These are phyloP conservation scores for Cacoxenus indagator DNA, from an alignment of 2,888 invertebrate species.

Conservation along the genomic window DNA sequence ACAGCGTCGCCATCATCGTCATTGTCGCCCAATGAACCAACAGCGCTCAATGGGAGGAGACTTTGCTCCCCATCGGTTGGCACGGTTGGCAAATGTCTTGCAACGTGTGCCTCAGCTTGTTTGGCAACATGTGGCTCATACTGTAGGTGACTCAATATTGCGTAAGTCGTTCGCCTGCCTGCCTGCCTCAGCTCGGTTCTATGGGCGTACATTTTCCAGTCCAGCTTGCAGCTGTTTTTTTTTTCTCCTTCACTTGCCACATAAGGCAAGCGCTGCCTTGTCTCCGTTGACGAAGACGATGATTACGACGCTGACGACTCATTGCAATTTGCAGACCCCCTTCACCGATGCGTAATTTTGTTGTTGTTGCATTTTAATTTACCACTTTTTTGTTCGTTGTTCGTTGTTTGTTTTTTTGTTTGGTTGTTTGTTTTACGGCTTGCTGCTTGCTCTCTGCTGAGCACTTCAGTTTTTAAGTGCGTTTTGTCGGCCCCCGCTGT, in stretches of 20 bases:
- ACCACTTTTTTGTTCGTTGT: neutral
- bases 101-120: neutral
- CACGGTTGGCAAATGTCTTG: too few relatives aligned
- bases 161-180: neutral
- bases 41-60: neutral
- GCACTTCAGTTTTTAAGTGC: neutral
- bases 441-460: neutral
- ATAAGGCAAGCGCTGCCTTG: neutral
- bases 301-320: neutral
- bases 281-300: neutral
- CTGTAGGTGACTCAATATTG: neutral
- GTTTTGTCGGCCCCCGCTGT: slow-evolving; percentile 12
- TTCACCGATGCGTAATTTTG: slow-evolving; percentile 48
- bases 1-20: neutral
- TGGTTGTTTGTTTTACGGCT: neutral
- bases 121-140: neutral
- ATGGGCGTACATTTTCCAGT: too few relatives aligned
- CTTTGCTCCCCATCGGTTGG: too few relatives aligned
- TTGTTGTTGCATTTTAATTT: slow-evolving; percentile 32
- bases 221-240: neutral
- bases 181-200: too few relatives aligned
- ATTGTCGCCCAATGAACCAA: neutral
- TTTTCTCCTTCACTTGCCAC: neutral
- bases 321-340: neutral
- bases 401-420: neutral